Evolutionary conservation across 2,113 vertebrate species (phyloP).

Genomic region (Rhynchomys soricoides): DNA sequence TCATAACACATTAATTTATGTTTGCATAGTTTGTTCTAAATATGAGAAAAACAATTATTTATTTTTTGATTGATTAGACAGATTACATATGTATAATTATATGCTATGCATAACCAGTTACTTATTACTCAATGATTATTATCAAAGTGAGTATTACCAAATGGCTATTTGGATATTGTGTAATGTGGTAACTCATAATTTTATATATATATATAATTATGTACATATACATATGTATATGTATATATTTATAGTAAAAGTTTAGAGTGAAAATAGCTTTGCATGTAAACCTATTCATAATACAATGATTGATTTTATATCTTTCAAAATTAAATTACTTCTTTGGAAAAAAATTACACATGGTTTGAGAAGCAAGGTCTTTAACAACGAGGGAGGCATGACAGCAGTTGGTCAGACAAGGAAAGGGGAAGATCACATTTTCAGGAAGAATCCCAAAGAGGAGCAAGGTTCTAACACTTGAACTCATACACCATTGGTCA

Average conservation of each 20-base stretch:
- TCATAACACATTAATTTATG: slow-evolving; percentile 75
- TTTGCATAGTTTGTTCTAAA: slow-evolving; percentile 70
- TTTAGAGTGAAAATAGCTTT: background rate
- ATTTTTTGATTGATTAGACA: slow-evolving; percentile 64
- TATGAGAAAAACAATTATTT: slow-evolving; percentile 72
- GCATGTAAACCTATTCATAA: background rate
- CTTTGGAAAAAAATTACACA: background rate
- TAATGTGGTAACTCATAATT: background rate
- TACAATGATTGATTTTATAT: background rate
- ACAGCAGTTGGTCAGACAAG: background rate
- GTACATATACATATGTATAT: background rate
- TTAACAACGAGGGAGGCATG: background rate
- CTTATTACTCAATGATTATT: background rate
- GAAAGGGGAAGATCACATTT: background rate
- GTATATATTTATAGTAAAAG: background rate
- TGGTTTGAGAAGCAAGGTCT: background rate
- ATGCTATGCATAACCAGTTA: background rate
- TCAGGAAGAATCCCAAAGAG: background rate
- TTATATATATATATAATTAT: background rate
- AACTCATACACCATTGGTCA: too few species aligned
- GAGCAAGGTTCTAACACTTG: background rate
- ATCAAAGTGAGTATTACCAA: background rate
- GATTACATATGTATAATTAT: slow-evolving; percentile 70
- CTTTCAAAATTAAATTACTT: background rate
- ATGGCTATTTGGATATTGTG: background rate